Percentiles rank a stretch among this genome's conserved stretches.
These are phyloP conservation scores for Sebastes umbrosus DNA, from an alignment of 2,797 vertebrate species.

Conservation along the genomic window DNA sequence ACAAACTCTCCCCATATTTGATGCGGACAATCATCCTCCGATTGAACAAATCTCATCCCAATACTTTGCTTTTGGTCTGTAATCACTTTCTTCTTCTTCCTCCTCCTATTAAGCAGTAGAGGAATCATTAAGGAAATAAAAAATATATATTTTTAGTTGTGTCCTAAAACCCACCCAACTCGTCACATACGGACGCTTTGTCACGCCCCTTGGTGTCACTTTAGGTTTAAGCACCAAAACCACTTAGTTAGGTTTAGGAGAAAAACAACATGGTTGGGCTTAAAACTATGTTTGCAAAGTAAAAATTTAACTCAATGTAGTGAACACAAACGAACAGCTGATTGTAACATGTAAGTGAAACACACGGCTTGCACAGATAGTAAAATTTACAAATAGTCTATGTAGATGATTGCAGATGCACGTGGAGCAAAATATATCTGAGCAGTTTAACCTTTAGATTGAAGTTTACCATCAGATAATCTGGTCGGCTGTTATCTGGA, in stretches of 20 bases:
- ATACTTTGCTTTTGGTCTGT: no score
- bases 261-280: no score
- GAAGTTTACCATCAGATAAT: not conserved
- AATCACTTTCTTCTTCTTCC: not conserved
- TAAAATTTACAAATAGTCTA: not conserved
- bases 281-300: no score
- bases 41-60: not conserved
- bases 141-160: not conserved
- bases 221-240: no score
- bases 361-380: not conserved
- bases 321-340: no score
- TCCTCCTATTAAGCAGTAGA: not conserved
- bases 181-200: no score
- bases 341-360: no score
- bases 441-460: not conserved
- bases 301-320: no score
- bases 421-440: no score
- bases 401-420: not conserved
- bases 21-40: not conserved
- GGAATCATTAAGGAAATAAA: not conserved
- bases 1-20: not conserved
- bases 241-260: no score
- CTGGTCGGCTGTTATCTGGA: constrained; percentile 6
- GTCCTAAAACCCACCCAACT: not conserved
- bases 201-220: no score